These are phyloP conservation scores for Microctenopoma lineatum DNA, from an alignment of 2,797 vertebrate genomes.

Conservation along the genomic window DNA sequence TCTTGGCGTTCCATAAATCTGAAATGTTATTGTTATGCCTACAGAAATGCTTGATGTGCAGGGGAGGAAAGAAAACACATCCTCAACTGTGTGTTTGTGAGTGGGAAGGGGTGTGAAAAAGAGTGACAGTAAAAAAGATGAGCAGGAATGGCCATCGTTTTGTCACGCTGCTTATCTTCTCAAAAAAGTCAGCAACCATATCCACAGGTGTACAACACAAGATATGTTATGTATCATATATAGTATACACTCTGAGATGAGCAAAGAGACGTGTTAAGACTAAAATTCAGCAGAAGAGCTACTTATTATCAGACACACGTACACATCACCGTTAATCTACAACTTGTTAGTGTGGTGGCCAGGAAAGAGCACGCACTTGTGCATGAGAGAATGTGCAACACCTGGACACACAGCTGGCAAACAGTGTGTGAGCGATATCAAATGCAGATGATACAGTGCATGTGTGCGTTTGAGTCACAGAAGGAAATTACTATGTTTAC, in stretches of 20 bases:
- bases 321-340: slow-evolving; percentile 9
- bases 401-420: slow-evolving; percentile 41
- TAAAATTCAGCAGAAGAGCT: slow-evolving; percentile 5
- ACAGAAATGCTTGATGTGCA: slow-evolving; percentile 48
- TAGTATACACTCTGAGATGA: slow-evolving; percentile 5
- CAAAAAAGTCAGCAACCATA: slow-evolving; percentile 4
- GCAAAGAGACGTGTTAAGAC: slow-evolving; percentile 9
- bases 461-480: slow-evolving; percentile 8
- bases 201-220: slow-evolving; percentile 12
- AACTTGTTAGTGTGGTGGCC: slow-evolving; percentile 18
- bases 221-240: not conserved
- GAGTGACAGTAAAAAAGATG: slow-evolving; percentile 24
- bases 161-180: slow-evolving; percentile 18
- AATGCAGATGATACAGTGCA: slow-evolving; percentile 11
- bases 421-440: slow-evolving; percentile 8
- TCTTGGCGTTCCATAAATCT: slow-evolving; percentile 75
- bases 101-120: slow-evolving; percentile 21
- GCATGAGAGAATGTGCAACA: slow-evolving; percentile 31
- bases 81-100: slow-evolving; percentile 23
- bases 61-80: slow-evolving; percentile 33
- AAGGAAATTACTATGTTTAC: not conserved
- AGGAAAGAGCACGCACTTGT: slow-evolving; percentile 20
- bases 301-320: slow-evolving; percentile 5
- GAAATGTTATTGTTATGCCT: slow-evolving; percentile 69
- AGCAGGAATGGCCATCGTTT: slow-evolving; percentile 8